Conservation (phyloP, 2,113 vertebrate species). For the Poeciliopsis prolifica region DNA sequence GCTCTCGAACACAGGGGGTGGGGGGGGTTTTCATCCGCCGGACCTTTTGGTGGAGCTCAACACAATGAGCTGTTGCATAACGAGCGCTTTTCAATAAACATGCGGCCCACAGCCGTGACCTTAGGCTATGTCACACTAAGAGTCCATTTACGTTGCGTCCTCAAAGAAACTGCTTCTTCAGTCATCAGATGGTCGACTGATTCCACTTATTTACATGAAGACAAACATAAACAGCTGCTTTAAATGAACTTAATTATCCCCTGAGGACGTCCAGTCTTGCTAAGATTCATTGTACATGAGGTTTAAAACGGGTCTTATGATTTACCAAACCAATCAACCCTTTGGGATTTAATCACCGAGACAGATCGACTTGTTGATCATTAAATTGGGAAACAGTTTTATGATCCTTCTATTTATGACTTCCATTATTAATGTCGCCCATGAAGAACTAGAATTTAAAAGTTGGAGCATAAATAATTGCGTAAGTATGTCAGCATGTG, state of each 20-base stretch:
- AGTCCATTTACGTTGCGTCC: neutral
- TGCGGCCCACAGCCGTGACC: conserved; percentile 6
- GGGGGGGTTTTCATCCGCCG: conserved; percentile 20
- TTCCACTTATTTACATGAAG: neutral
- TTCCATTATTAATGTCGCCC: too few species aligned
- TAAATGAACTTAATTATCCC: neutral
- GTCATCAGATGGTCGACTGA: conserved; percentile 19
- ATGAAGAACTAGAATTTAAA: neutral
- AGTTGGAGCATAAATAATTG: neutral
- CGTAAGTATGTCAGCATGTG: too few species aligned
- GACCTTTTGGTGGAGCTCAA: conserved; percentile 16
- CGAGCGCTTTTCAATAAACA: conserved; percentile 29
- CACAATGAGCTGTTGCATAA: conserved; percentile 27
- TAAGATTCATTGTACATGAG: neutral
- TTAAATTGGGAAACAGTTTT: neutral
- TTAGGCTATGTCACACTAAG: conserved; percentile 23
- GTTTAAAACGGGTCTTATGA: neutral
- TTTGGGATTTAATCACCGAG: neutral
- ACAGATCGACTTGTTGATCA: neutral
- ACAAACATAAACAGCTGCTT: neutral
- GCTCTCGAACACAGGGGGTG: conserved; percentile 2
- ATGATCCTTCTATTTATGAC: neutral
- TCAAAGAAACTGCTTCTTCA: neutral
- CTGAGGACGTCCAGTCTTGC: neutral
- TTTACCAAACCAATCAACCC: neutral